Evolutionary conservation across 2,113 vertebrate genomes (phyloP), one percentile per base, ranked within the genome.

Genomic region (Nothoprocta pentlandii): DNA sequence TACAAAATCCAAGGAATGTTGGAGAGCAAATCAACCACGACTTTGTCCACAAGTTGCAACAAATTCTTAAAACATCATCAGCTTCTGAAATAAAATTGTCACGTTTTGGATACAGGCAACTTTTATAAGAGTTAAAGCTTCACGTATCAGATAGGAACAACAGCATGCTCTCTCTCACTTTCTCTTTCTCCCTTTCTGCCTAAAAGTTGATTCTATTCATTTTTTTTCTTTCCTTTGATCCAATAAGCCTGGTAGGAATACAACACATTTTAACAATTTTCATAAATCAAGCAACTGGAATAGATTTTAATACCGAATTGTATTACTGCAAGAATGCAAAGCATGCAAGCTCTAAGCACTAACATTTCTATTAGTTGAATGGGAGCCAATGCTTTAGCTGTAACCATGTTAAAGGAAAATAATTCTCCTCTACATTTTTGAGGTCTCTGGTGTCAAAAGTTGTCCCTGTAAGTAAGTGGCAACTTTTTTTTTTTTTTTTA

Each of bases 231-330:
- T 5, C 9, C 54, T 93, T 79, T 78, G 58, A 90, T 88, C 79
- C 90, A 56, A 22, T 83, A 58, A 93, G 66, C 90, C 88, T 36
- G 49, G 64, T 81, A 69, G 0, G 8, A 95, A 77, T 5, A 41
- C 80, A 92, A 83, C 93, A 96, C 73, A 39, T 76, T 95, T 95
- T 80, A 92, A 78, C 86, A 74, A 89, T 95, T 97, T 97, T 97
- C 94, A 92, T 95, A 97, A 96, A 98, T 95, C 97, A 96, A 96
- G 96, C 97, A 96, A 97, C 97, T 97, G 97, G 97, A 97, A 97
- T 96, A 96, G 97, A 97, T 98, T 98, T 97, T 97, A 95, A 96
- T 97, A 82, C 94, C 95, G 97, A 98, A 98, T 98, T 97, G 94
- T 96, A 97, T 98, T 98, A 97, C 96, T 97, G 87, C 87, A 97